Evolutionary conservation across 2,113 vertebrate genomes (phyloP).

Genomic region (Carassius auratus): DNA sequence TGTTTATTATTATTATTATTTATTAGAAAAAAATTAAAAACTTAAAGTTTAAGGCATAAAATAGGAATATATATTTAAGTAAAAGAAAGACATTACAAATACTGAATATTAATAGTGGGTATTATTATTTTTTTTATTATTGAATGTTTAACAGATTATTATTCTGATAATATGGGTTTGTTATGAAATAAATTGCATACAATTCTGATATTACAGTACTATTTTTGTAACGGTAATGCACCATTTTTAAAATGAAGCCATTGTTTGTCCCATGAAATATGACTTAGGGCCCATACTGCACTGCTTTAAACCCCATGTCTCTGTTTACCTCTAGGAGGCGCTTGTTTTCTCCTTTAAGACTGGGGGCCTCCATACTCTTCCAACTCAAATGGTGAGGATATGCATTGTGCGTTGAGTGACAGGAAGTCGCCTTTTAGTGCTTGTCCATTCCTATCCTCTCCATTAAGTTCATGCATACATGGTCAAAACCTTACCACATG

Average conservation of each 20-base stretch:
- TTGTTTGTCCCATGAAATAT: slow-evolving; percentile 23
- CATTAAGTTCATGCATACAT: slow-evolving; percentile 42
- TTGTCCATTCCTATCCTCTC: slow-evolving; percentile 33
- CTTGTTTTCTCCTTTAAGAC: too few relatives aligned
- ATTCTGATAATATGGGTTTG: background rate
- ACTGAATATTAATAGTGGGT: background rate
- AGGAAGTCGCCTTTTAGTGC: slow-evolving; percentile 37
- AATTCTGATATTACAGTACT: background rate
- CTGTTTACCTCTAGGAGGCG: too few relatives aligned
- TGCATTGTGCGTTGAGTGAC: slow-evolving; percentile 53
- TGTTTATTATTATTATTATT: too few relatives aligned
- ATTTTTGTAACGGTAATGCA: slow-evolving; percentile 16
- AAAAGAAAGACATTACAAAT: background rate
- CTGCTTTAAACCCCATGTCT: slow-evolving; percentile 74
- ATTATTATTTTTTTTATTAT: background rate
- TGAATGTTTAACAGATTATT: background rate
- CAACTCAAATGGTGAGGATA: slow-evolving; percentile 80
- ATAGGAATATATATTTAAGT: too few relatives aligned
- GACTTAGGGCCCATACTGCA: slow-evolving; percentile 34
- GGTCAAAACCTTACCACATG: background rate
- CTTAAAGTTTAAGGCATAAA: too few relatives aligned
- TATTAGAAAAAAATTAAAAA: too few relatives aligned
- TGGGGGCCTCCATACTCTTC: too few relatives aligned
- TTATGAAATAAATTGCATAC: background rate
- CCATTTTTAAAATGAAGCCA: background rate